Base-by-base conservation (phyloP, 2,888 invertebrate species). In the Trichacis sp. region DNA sequence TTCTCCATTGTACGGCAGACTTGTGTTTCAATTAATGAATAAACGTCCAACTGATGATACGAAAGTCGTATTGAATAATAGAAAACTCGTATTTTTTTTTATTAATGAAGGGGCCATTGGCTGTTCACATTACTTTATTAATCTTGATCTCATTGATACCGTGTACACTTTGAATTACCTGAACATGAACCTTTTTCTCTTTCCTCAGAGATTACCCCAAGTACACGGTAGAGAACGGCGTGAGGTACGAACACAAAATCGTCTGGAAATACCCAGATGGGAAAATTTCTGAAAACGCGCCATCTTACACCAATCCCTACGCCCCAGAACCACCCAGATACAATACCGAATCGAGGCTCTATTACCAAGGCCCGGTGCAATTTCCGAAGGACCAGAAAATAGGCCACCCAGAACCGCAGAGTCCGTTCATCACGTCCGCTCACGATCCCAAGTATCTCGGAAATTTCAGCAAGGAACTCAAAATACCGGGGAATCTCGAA, bases 221-320 rank as follows among this genome's bases (percentile, higher is more conserved):
- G 29, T 83, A 78, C 57, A 79, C 81, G 0, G 14, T 77, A 1
- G 84, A 84, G 45, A 79, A 83, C 46, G 84, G 83, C 0, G 63
- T 84, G 0, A 75, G 71, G 12, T 84, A 84, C 59, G 82, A 84
- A 55, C 81, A 84, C 46, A 84, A 82, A 48, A 77, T 83, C 2
- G 76, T 82, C n/a, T 84, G 84, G 84, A 84, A 83, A 38, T 84
- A 84, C 69, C 80, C 82, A 0, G 80, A 84, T 62, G 84, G 84
- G 0, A 75, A 77, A 40, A 72, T 83, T 2, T 79, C 79, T 0
- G 77, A 82, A 3, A 69, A 69, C 0, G 78, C 82, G 1, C 81
- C 84, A 0, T 77, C 83, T 1, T 82, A 80, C 38, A 52, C 30
- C 0, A 65, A 68, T 33, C 47, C 63, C 2, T 69, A 71, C 48